Evolutionary conservation across 92 coral and sea anemone genomes (phyloP).

Genomic region (Scolanthus callimorphus): DNA sequence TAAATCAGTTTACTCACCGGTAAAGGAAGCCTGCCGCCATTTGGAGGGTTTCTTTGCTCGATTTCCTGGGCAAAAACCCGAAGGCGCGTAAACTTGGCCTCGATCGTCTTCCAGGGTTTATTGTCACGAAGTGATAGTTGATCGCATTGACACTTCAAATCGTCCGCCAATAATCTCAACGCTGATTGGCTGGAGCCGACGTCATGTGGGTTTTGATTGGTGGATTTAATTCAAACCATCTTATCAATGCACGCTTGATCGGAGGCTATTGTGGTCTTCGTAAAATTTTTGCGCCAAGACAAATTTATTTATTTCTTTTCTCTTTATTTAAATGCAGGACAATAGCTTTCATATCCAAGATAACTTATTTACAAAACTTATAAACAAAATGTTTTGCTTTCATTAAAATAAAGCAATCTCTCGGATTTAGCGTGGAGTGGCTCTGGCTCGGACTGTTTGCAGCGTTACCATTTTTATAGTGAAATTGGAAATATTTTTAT

Average conservation of each 20-base stretch:
- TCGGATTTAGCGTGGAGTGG: too few species aligned
- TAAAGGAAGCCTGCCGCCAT: constrained; percentile 70
- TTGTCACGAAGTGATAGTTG: constrained; percentile 78
- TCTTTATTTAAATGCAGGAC: too few species aligned
- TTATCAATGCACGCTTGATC: constrained; percentile 40
- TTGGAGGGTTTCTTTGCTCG: constrained; percentile 33
- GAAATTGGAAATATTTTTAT: too few species aligned
- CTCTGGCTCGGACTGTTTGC: too few species aligned
- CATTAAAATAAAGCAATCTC: too few species aligned
- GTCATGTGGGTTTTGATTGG: constrained; percentile 64
- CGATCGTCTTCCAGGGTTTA: constrained; percentile 37
- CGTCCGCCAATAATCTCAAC: constrained; percentile 80
- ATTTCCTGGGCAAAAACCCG: constrained; percentile 56
- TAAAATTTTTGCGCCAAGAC: constrained; percentile 32
- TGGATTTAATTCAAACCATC: constrained; percentile 67
- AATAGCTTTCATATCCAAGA: too few species aligned
- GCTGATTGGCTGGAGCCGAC: constrained; percentile 78
- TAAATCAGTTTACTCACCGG: constrained; percentile 39
- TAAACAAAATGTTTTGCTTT: too few species aligned
- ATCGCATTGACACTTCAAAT: constrained; percentile 94
- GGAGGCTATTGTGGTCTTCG: constrained; percentile 16
- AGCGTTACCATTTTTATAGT: too few species aligned
- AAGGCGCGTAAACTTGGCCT: constrained; percentile 45
- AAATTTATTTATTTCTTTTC: constrained; percentile 16
- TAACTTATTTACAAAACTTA: too few species aligned